Base-by-base conservation (phyloP, 2,888 invertebrate species). In the Epinotia nisella region DNA sequence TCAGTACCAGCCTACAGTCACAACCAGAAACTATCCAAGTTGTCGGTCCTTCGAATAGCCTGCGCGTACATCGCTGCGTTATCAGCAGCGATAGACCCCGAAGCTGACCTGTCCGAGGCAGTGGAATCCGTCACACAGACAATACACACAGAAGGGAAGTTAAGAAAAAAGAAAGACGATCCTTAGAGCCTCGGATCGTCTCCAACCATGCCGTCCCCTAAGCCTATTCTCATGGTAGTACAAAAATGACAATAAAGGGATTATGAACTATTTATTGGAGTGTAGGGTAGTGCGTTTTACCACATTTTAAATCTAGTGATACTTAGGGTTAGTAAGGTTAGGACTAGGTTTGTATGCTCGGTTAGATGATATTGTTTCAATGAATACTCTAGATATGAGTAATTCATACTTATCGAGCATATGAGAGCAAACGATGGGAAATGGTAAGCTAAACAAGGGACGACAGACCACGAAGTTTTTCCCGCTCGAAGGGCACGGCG, bases 21-120 rank as follows among this genome's bases (percentile, higher is more conserved):
- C 86, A 97, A 98, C 85, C 98, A 98, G 90, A 98, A 98, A 90
- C 95, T 99, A 29, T 98, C 98, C 0, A 99, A 99, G 85, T 90
- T 99, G 67, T 98, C 98, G 0, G 98, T 99, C 17, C 89, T 99
- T 75, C 95, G 98, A 90, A 98, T 98, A 86, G 98, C 98, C 2
- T 98, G 98, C 88, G 97, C 98, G 75, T 99, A 99, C 91, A 98
- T 99, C 76, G 94, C 98, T 84, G 97, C 98, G 0, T 90, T 99
- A 76, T 97, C 97, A 62, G 96, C 97, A 3, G 96, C 96, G 9
- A 90, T 95, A 77, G 96, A 97, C 81, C 95, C 94, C 0, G 96
- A 95, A 29, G 95, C 95, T 2, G 94, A 96, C 59, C 93, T 98
- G 51, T 94, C 96, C 1, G 95, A 96, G 15, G 98, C 97, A 87